phyloP scores from a whole-genome alignment of 2,888 invertebrate genomes.

The Plagiodera versicolora region DNA sequence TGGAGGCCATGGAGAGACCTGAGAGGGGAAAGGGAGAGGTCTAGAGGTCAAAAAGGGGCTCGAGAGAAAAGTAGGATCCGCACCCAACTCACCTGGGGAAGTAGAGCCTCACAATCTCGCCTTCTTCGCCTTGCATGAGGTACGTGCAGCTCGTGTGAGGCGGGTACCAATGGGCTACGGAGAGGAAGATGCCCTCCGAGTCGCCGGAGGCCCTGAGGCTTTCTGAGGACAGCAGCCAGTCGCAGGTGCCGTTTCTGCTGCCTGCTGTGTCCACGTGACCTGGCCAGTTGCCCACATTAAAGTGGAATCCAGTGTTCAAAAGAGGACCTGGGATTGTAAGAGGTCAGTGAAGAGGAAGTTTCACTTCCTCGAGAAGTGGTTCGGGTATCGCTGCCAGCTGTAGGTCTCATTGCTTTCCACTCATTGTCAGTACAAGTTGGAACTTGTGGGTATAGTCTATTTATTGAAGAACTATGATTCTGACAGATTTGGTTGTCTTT shows the following conservation, averaged over 20 bases:
- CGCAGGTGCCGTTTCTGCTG: constrained; percentile 82
- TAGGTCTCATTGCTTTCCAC: too few species aligned
- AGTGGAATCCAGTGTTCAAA: constrained; percentile 90
- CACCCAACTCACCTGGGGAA: constrained; percentile 75
- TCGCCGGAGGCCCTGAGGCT: constrained; percentile 76
- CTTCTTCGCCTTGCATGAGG: constrained; percentile 81
- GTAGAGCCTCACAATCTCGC: constrained; percentile 86
- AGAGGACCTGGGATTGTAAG: constrained; percentile 83
- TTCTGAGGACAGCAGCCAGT: constrained; percentile 85
- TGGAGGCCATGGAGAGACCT: too few species aligned
- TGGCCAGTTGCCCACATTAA: constrained; percentile 93
- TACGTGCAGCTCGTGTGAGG: constrained; percentile 92
- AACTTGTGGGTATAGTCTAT: too few species aligned
- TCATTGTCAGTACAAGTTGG: too few species aligned
- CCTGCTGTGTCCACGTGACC: constrained; percentile 90
- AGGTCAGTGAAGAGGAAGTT: too few species aligned
- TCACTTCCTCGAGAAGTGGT: too few species aligned
- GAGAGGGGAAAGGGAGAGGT: too few species aligned
- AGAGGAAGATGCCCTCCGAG: constrained; percentile 86
- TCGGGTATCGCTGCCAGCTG: too few species aligned
- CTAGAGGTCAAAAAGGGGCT: too few species aligned
- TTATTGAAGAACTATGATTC: too few species aligned
- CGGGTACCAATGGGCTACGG: constrained; percentile 93
- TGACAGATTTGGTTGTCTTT: too few species aligned
- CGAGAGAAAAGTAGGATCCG: too few species aligned